Percentiles rank a stretch among this genome's conserved stretches.
phyloP scores from a whole-genome alignment of 2,888 invertebrate species.

The Galerucella nymphaeae region DNA sequence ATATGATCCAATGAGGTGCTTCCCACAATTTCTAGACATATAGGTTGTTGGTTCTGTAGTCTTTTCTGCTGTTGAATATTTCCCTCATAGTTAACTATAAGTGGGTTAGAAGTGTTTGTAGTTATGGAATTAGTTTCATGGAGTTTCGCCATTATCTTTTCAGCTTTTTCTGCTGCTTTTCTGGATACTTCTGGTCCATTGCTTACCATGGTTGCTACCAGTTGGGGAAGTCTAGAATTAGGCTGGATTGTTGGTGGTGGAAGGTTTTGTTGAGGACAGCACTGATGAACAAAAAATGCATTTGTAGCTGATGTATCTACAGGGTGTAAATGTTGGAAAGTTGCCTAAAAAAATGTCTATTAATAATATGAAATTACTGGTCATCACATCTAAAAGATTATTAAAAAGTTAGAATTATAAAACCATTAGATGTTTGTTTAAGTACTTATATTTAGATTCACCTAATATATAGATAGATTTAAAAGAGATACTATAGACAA shows the following conservation, averaged over 20 bases:
- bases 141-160: slow-evolving; percentile 41
- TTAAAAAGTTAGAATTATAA: no score
- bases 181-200: slow-evolving; percentile 57
- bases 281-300: slow-evolving; percentile 62
- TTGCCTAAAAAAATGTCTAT: slow-evolving; percentile 57
- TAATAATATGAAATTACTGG: slow-evolving; percentile 5
- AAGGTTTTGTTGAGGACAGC: slow-evolving; percentile 58
- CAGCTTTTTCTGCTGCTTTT: slow-evolving; percentile 48
- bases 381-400: no score
- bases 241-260: slow-evolving; percentile 55
- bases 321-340: slow-evolving; percentile 61
- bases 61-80: slow-evolving; percentile 21
- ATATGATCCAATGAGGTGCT: slow-evolving; percentile 55
- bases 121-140: slow-evolving; percentile 29
- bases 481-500: no score
- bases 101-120: slow-evolving; percentile 16
- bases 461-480: no score
- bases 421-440: no score
- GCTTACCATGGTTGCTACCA: slow-evolving; percentile 60
- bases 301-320: slow-evolving; percentile 55
- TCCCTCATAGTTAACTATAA: slow-evolving; percentile 29
- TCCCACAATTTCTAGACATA: slow-evolving; percentile 35
- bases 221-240: slow-evolving; percentile 58
- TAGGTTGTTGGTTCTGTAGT: slow-evolving; percentile 19
- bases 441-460: no score